Evolutionary conservation across 64 coral and sea anemone genomes (phyloP).

Genomic region (Orbicella faveolata): DNA sequence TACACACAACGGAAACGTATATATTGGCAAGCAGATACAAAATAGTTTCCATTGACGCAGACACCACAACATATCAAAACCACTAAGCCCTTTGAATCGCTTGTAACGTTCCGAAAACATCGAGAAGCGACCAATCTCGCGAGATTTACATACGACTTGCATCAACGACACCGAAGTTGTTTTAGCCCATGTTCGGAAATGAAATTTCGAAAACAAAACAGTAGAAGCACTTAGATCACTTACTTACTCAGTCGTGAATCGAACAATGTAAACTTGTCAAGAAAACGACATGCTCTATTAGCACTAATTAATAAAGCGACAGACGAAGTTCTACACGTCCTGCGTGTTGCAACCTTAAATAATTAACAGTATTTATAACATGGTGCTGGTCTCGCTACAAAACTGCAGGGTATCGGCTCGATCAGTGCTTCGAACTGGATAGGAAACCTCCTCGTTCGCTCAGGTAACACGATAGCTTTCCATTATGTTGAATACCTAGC

Average conservation of each 20-base stretch:
- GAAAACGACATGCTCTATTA: constrained; percentile 22
- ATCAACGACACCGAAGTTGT: neutral
- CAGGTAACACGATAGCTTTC: neutral
- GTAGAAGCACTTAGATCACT: constrained; percentile 1
- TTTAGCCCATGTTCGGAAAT: neutral
- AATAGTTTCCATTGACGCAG: neutral
- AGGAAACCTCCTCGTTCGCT: neutral
- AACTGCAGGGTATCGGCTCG: too few relatives aligned
- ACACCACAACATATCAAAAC: neutral
- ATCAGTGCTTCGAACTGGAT: neutral
- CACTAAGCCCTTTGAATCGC: neutral
- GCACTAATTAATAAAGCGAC: constrained; percentile 38
- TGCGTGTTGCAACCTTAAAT: constrained; percentile 1
- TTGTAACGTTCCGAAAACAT: neutral
- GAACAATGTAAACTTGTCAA: constrained; percentile 43
- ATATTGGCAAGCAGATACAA: neutral
- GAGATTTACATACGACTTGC: neutral
- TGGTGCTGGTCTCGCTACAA: neutral
- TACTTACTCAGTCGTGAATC: constrained; percentile 18
- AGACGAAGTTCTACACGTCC: neutral
- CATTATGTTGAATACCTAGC: neutral
- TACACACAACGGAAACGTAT: neutral
- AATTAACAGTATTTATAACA: constrained; percentile 5
- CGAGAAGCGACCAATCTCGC: neutral
- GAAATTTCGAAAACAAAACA: constrained; percentile 33